Base-by-base conservation (phyloP, 2,888 invertebrate genomes). In the Stictocephala bisonia region DNA sequence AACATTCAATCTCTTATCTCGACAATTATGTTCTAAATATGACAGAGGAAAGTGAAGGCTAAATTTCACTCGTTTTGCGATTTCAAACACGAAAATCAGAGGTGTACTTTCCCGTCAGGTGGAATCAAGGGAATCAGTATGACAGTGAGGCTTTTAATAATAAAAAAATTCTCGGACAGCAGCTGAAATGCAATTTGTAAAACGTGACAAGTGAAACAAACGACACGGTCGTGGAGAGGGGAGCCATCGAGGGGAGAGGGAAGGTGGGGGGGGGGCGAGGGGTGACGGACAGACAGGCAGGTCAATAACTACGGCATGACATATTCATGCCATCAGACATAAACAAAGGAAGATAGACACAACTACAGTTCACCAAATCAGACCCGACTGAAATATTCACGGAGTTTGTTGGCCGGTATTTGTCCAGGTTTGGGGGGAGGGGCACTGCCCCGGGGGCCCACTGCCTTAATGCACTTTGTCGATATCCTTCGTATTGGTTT, bases 201-300 rank as follows among this genome's bases (percentile, higher is more conserved):
- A 35, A 60, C 60, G 60, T 60, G 60, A 60, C 60, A 60, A 60
- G 60, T 35, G 29, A 60, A 60, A 60, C 60, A 60, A 60, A 35
- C 60, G 60, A 60, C 60, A 60, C 35, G 60, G 60, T 35, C 22
- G 60, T 35, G 20, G n/a, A n/a, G 51, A 51, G 26, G 2, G 56
- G 13, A n/a, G n/a, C n/a, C n/a, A n/a, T n/a, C n/a, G n/a, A n/a
- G n/a, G n/a, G n/a, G n/a, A n/a, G n/a, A n/a, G n/a, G n/a, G n/a
- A n/a, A n/a, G n/a, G 22, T 26, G 18, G 60, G 60, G 60, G 6
- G 2, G 9, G 40, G 60, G 20, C 15, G 60, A 31, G 31, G 22
- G n/a, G n/a, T n/a, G n/a, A n/a, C n/a, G n/a, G n/a, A n/a, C n/a
- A n/a, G n/a, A n/a, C n/a, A n/a, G n/a, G n/a, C n/a, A n/a, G 40